A percentile compares a stretch with the other conserved stretches of the same genome.
phyloP scores from a whole-genome alignment of 2,888 invertebrate genomes.

The Erebia ligea region DNA sequence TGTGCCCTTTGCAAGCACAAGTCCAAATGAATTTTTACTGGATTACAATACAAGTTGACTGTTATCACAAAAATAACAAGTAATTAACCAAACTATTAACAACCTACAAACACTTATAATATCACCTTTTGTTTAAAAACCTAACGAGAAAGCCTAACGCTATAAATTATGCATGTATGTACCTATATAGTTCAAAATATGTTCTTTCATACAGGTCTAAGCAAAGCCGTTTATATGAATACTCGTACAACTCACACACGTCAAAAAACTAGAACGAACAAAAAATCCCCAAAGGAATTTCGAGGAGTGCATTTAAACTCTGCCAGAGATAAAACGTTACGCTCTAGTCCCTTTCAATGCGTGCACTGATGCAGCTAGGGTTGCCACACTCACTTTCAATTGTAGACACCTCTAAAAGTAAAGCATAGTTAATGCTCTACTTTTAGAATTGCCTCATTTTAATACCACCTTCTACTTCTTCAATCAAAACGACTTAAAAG shows the following conservation, averaged over 20 bases:
- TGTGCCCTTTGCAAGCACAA: too few species aligned
- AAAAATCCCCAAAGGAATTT: constrained; percentile 21
- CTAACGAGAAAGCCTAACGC: too few species aligned
- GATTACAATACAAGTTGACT: too few species aligned
- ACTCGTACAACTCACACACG: neutral
- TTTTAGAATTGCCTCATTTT: neutral
- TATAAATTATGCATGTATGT: neutral
- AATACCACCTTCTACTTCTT: neutral
- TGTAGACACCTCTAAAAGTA: neutral
- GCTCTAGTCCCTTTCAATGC: constrained; percentile 26
- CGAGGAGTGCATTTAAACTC: constrained; percentile 30
- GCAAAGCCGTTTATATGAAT: neutral
- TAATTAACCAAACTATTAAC: too few species aligned
- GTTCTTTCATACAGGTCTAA: neutral
- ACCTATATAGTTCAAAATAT: neutral
- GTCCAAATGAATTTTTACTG: too few species aligned
- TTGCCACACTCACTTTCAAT: neutral
- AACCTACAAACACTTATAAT: too few species aligned
- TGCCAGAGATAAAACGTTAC: constrained; percentile 17
- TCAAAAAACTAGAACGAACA: constrained; percentile 16
- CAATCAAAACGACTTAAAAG: too few species aligned
- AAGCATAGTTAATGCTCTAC: neutral
- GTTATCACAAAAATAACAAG: too few species aligned
- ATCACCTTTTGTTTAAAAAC: too few species aligned
- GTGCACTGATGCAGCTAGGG: constrained; percentile 7